Base-by-base conservation (phyloP, 2,113 vertebrate genomes). In the Fulmarus glacialis region DNA sequence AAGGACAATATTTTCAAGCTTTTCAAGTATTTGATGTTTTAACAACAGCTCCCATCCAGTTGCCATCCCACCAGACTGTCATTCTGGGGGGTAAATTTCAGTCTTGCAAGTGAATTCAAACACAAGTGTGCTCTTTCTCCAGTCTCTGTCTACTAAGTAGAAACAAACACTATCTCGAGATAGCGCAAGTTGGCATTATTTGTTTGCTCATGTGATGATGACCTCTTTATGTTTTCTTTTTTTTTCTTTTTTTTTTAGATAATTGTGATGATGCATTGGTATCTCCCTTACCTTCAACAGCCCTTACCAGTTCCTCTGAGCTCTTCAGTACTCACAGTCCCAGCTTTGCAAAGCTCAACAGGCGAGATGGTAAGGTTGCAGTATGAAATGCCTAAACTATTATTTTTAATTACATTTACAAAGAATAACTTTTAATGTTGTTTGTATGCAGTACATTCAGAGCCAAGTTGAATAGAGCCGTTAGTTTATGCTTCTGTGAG, bases 301-400 rank as follows among this genome's bases (percentile, higher is more conserved):
- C 99, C 55, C 99, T 99, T 98, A 98, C 98, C 91, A 99, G 99
- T 97, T 99, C 99, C n/a, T 99, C 99, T 26, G 98, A 99, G 83
- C 86, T 99, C 90, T 98, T 97, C 56, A 98, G 97, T 91, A 98
- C 98, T 55, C 98, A 99, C 17, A 99, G 98, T 40, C 97, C 99
- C 13, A 99, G 98, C 95, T 99, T 98, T 84, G 99, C 99, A 52
- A 99, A 99, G 84, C 99, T 99, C 95, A 99, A 99, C 98, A 98
- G 98, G 32, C 97, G 98, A 98, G 99, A 99, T 91, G 99, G 99
- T 99, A 97, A 99, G 99, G 79, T 80, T 68, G 64, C 36, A 71
- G 11, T 32, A 32, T 72, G 19, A 90, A 94, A 62, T 81, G 23
- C 34, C 48, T 93, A 72, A 90, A 84, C 47, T 92, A 27, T 47